Evolutionary conservation across 1,140 invertebrate genomes (phyloP).

Genomic region (Pararge aegeria): DNA sequence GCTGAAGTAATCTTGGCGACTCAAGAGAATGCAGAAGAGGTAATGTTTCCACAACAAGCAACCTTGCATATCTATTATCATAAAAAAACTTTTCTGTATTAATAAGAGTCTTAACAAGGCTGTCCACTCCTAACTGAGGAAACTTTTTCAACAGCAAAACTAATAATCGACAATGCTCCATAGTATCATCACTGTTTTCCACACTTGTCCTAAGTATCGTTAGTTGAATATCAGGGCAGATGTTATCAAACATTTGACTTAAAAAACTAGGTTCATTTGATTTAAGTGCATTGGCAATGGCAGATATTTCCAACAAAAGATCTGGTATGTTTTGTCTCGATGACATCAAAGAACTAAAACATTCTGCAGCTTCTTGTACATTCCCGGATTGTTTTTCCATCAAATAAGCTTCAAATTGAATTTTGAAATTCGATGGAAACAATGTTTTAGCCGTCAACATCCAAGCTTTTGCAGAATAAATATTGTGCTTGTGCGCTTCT

Average conservation of each 20-base stretch:
- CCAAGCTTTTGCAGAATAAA: conserved; percentile 92
- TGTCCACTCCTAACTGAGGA: conserved; percentile 90
- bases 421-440: conserved; percentile 91
- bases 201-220: conserved; percentile 89
- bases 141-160: conserved; percentile 89
- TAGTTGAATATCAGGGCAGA: conserved; percentile 87
- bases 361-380: conserved; percentile 90
- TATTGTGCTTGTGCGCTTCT: conserved; percentile 84
- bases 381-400: conserved; percentile 90
- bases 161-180: conserved; percentile 91
- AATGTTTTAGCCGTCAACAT: conserved; percentile 94
- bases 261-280: conserved; percentile 79
- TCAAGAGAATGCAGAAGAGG: conserved; percentile 85
- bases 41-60: conserved; percentile 87
- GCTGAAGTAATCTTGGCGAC: conserved; percentile 83
- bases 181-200: conserved; percentile 91
- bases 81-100: conserved; percentile 88
- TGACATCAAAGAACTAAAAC: conserved; percentile 83
- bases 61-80: conserved; percentile 86
- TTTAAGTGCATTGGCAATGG: conserved; percentile 87
- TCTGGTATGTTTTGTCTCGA: conserved; percentile 77
- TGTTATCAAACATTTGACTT: conserved; percentile 85
- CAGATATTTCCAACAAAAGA: conserved; percentile 90
- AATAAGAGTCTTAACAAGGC: conserved; percentile 87
- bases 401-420: conserved; percentile 92